Base-by-base conservation (phyloP, 2,888 invertebrate species). In the Scotopteryx bipunctaria region DNA sequence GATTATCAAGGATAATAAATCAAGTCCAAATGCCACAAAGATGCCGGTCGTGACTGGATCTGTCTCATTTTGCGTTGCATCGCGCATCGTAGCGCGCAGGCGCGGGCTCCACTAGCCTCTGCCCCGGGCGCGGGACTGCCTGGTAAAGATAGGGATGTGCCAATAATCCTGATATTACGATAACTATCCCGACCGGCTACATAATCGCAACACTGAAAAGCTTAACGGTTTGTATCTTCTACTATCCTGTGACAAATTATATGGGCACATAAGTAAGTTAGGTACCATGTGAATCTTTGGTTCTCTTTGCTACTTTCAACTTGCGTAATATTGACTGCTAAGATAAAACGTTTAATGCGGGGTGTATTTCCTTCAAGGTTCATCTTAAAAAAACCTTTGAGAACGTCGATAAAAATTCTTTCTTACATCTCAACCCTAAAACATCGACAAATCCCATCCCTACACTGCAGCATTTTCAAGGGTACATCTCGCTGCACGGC, bases 381-480 rank as follows among this genome's bases (percentile, higher is more conserved):
- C n/a, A n/a, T n/a, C n/a, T n/a, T n/a, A n/a, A n/a, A n/a, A n/a
- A n/a, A n/a, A n/a, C n/a, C n/a, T n/a, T n/a, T n/a, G n/a, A n/a
- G n/a, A 8, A 23, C 8, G 8, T 23, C 23, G 23, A 23, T n/a
- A 23, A 4, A n/a, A n/a, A n/a, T n/a, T n/a, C n/a, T n/a, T n/a
- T n/a, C n/a, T n/a, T n/a, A n/a, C n/a, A n/a, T n/a, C n/a, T n/a
- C n/a, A 23, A 21, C n/a, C 19, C 33, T 19, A 15, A 21, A 3
- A 14, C 19, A 19, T 23, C 43, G 43, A 38, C 17, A 44, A 19
- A 31, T 36, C 55, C 35, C 67, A 53, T 23, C 75, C 64, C 77
- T 75, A 78, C 73, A 71, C 79, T 86, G 86, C 83, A 83, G 73
- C 74, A 75, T 73, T 78, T 76, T 78, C 81, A 80, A 81, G 81